Evolutionary conservation across 2,797 vertebrate species (phyloP).

Genomic region (Sebastes minor): DNA sequence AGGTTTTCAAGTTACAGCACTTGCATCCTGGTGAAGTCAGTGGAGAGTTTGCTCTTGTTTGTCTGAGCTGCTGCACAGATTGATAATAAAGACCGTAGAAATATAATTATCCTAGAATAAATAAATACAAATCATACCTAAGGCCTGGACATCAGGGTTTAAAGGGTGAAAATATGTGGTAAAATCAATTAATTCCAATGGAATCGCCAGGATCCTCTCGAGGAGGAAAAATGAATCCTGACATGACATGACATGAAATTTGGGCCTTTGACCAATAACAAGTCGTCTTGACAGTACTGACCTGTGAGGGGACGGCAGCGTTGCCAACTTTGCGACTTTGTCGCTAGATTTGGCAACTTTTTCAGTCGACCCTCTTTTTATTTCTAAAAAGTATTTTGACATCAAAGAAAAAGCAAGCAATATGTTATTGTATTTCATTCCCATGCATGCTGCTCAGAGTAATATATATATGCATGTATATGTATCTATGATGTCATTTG

Average conservation of each 20-base stretch:
- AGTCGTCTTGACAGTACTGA: too few species aligned
- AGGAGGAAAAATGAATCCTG: neutral
- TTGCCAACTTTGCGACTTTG: too few species aligned
- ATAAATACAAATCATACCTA: neutral
- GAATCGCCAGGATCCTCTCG: neutral
- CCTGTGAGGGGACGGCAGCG: too few species aligned
- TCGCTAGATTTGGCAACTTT: too few species aligned
- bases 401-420: too few species aligned
- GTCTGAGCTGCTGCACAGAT: neutral
- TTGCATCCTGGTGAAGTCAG: neutral
- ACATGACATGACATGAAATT: neutral
- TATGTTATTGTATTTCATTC: too few species aligned
- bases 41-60: neutral
- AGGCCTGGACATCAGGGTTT: neutral
- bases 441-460: too few species aligned
- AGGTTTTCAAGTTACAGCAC: neutral
- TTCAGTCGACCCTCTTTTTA: too few species aligned
- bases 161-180: neutral
- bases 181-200: neutral
- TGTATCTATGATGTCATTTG: too few species aligned
- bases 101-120: neutral
- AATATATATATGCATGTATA: too few species aligned
- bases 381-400: too few species aligned
- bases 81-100: neutral
- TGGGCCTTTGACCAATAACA: too few species aligned